Evolutionary conservation across 2,888 invertebrate species (phyloP), one percentile per base, ranked within the genome.

Genomic region (Phasia obesa): DNA sequence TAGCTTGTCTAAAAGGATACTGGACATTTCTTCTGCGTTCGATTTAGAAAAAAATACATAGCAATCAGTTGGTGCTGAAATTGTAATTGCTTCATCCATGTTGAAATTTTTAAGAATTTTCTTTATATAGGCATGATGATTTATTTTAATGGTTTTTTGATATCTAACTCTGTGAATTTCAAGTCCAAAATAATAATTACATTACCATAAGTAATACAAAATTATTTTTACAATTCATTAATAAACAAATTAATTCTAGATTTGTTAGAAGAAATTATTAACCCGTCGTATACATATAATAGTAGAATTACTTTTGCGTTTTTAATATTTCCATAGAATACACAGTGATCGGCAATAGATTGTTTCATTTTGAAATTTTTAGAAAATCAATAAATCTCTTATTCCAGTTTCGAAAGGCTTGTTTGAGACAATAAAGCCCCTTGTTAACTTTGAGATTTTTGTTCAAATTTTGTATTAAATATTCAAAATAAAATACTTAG

Each of bases 201-300:
- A 38, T 60, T 59, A 23, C 70, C 80, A 51, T 49, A 42, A 13
- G 69, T 81, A 19, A 81, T 59, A 3, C 23, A 13, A 77, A 77
- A 77, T 23, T 6, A 57, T 13, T 71, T 13, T 25, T 59, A 47
- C 17, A 73, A 42, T 51, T 71, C 57, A 31, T 60, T n/a, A 44
- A 79, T 65, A 49, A 79, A 78, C 9, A 71, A 17, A 57, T 55
- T 21, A 44, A 78, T 65, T 5, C 2, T 59, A 21, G 38, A 4
- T 49, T 73, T 80, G 35, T 44, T 70, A 6, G 53, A 70, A 21
- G 85, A 74, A 1, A 83, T 80, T 13, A 80, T n/a, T n/a, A n/a
- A n/a, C n/a, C n/a, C n/a, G n/a, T 87, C 86, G 69, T 88, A 87
- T 23, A 88, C 86, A 81, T 87, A 88, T 15, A 88, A 83, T n/a